These are phyloP conservation scores for Contarinia nasturtii DNA, from an alignment of 1,140 invertebrate species.

Conservation along the genomic window DNA sequence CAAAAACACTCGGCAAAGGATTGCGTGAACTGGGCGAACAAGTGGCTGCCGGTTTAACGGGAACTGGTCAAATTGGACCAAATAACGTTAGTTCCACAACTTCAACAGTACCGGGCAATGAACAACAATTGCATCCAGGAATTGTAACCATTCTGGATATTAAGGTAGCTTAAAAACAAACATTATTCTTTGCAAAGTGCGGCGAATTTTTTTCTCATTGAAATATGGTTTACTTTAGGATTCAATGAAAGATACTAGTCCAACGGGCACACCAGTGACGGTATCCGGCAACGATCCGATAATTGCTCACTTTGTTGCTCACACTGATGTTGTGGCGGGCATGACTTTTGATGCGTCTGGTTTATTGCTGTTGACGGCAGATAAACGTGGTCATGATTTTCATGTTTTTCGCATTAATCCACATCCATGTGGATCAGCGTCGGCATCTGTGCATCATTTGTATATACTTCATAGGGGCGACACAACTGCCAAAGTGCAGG, in stretches of 20 bases:
- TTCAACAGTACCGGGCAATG: constrained; percentile 11
- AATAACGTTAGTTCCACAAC: constrained; percentile 23
- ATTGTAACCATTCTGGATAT: constrained; percentile 80
- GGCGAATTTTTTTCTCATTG: not conserved
- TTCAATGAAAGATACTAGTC: constrained; percentile 20
- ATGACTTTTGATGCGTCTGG: constrained; percentile 86
- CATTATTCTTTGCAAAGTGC: not conserved
- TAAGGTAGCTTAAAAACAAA: constrained; percentile 28
- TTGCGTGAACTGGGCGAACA: constrained; percentile 80
- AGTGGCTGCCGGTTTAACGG: constrained; percentile 75
- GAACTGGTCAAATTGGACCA: constrained; percentile 25
- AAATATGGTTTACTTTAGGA: constrained; percentile 7
- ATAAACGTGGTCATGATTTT: constrained; percentile 87
- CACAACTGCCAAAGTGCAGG: constrained; percentile 66
- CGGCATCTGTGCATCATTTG: constrained; percentile 87
- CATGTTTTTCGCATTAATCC: constrained; percentile 88
- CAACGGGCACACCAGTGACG: constrained; percentile 15
- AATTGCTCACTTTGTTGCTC: constrained; percentile 87
- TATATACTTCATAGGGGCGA: constrained; percentile 85
- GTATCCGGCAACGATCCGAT: constrained; percentile 38
- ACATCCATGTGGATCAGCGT: constrained; percentile 69
- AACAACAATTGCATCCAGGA: constrained; percentile 49
- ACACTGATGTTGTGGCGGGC: constrained; percentile 76
- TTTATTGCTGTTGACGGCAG: constrained; percentile 77
- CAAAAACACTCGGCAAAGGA: constrained; percentile 75